These are phyloP conservation scores for Mythimna albipuncta DNA, from an alignment of 2,888 invertebrate species.

Conservation along the genomic window DNA sequence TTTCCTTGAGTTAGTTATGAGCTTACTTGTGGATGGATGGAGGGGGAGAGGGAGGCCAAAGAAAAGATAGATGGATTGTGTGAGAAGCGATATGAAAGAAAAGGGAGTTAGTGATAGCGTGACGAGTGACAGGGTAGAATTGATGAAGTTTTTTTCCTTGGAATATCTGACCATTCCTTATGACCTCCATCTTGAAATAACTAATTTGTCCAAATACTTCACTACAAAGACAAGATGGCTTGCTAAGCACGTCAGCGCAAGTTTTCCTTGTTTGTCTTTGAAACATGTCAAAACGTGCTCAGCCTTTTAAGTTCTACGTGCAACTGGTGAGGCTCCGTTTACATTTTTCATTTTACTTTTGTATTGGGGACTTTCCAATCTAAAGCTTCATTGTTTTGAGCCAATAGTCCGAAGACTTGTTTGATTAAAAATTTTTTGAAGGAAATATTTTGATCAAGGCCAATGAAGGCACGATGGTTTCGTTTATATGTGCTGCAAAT, in stretches of 20 bases:
- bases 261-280: conserved; percentile 48
- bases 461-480: neutral
- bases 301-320: conserved; percentile 48
- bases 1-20: too few species aligned
- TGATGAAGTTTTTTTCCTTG: neutral
- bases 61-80: too few species aligned
- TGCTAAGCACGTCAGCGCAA: conserved; percentile 38
- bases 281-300: conserved; percentile 43
- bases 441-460: neutral
- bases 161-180: neutral
- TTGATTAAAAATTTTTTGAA: conserved; percentile 20
- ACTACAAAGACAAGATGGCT: conserved; percentile 30
- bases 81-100: too few species aligned
- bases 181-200: neutral
- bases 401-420: conserved; percentile 16
- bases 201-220: conserved; percentile 8
- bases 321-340: conserved; percentile 24
- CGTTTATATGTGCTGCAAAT: neutral
- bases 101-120: too few species aligned
- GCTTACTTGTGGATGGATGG: too few species aligned
- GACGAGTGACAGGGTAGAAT: too few species aligned
- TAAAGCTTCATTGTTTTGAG: conserved; percentile 1
- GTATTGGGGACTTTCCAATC: conserved; percentile 23
- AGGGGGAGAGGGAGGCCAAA: too few species aligned
- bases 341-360: conserved; percentile 43